Evolutionary conservation across 2,888 invertebrate genomes (phyloP).

Genomic region (Aleiodes leptofemur): DNA sequence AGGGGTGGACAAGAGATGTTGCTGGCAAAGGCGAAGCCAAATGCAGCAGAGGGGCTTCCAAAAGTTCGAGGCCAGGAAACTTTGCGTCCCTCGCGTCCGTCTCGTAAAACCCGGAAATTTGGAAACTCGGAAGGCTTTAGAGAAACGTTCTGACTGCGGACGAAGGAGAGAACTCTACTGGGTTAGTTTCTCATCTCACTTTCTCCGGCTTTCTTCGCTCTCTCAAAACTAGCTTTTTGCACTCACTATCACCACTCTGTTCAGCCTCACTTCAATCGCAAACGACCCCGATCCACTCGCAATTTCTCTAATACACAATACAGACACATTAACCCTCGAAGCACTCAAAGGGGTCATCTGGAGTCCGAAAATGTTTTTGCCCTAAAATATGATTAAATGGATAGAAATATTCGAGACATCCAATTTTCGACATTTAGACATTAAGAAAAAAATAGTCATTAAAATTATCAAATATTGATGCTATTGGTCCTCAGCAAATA

Average conservation of each 20-base stretch:
- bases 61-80: constrained; percentile 59
- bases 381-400: too few species aligned
- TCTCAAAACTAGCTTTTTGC: constrained; percentile 25
- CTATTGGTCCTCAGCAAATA: too few species aligned
- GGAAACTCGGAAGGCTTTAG: constrained; percentile 61
- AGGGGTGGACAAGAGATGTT: constrained; percentile 2
- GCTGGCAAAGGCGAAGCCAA: constrained; percentile 12
- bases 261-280: constrained; percentile 4
- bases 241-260: constrained; percentile 22
- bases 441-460: too few species aligned
- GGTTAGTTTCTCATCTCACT: background rate
- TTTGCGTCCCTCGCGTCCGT: constrained; percentile 50
- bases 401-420: too few species aligned
- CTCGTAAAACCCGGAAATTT: constrained; percentile 65
- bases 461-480: too few species aligned
- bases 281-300: constrained; percentile 18
- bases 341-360: too few species aligned
- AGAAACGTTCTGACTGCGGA: background rate
- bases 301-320: too few species aligned
- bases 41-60: constrained; percentile 20
- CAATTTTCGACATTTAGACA: too few species aligned
- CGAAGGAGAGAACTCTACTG: constrained; percentile 14
- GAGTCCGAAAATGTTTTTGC: too few species aligned
- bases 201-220: constrained; percentile 16
- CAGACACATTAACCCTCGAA: too few species aligned